These are phyloP conservation scores for Parapristionchus giblindavisi DNA, from an alignment of 2,888 invertebrate species.

Conservation along the genomic window DNA sequence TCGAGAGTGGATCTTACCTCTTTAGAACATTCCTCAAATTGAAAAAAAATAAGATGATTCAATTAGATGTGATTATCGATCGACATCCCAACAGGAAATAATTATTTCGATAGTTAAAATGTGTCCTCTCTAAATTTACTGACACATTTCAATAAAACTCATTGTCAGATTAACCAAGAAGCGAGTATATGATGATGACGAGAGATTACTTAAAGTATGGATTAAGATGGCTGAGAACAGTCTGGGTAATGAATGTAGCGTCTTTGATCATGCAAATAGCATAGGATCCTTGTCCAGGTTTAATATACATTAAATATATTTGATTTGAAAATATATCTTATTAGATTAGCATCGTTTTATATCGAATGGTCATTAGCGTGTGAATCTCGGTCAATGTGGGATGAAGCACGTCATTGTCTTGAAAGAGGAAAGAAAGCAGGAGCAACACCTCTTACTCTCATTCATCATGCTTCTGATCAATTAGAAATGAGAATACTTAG, in stretches of 20 bases:
- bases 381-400: slow-evolving; percentile 46
- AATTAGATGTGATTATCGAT: background rate
- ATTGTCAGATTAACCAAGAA: slow-evolving; percentile 18
- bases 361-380: slow-evolving; percentile 49
- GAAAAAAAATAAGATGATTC: too few relatives aligned
- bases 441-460: slow-evolving; percentile 10
- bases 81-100: too few relatives aligned
- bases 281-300: slow-evolving; percentile 36
- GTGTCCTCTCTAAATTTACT: too few relatives aligned
- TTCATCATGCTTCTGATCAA: slow-evolving; percentile 50
- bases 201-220: slow-evolving; percentile 55
- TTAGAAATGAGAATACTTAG: slow-evolving; percentile 48
- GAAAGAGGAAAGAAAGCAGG: slow-evolving; percentile 16
- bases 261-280: slow-evolving; percentile 52
- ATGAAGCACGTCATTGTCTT: slow-evolving; percentile 44
- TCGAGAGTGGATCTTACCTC: too few relatives aligned
- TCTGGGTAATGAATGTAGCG: slow-evolving; percentile 53
- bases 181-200: slow-evolving; percentile 47
- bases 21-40: too few relatives aligned
- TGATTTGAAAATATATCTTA: background rate
- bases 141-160: too few relatives aligned
- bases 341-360: slow-evolving; percentile 46
- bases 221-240: slow-evolving; percentile 54
- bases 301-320: background rate
- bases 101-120: too few relatives aligned